Evolutionary conservation across 2,113 vertebrate species (phyloP), one percentile per base, ranked within the genome.

Genomic region (Chaetura pelagica): DNA sequence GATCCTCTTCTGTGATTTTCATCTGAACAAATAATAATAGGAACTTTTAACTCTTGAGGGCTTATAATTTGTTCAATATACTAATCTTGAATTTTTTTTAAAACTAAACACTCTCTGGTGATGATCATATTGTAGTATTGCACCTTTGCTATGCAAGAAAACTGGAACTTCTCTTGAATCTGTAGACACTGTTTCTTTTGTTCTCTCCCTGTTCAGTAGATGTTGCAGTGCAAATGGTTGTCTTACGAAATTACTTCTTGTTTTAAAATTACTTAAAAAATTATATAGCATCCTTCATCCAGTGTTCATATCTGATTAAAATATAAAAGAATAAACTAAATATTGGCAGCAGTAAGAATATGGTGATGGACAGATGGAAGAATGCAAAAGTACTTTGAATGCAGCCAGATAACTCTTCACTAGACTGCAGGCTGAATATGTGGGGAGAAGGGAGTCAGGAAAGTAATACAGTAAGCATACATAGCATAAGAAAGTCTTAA

Each of bases 1-100:
- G 95, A 93, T 99, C 99, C 64, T 99, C 99, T 86, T 99, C 99
- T 5, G 98, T 98, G 78, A 99, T 98, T 96, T 98, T 99, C 99
- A 99, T 99, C 99, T 99, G 80, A 57, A 95, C 94, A 35, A 87
- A 46, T 84, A 26, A 92, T 32, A 91, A 90, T 15, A 87, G 46
- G 77, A 96, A 81, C 32, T 82, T 94, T 46, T 54, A 96, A 49
- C 15, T 90, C 13, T n/a, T 82, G 42, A 78, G 23, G 23, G 4
- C 15, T 89, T 82, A 48, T 51, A 12, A 27, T 15, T 57, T 76
- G 13, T 46, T 72, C 23, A 32, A 21, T 73, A 20, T 40, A 17
- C 44, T 62, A 40, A 10, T 77, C 22, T 49, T 73, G 18, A 86
- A 83, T 85, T 34, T n/a, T 7, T 4, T 2, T 4, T 7, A 30